These are phyloP conservation scores for Phymorhynchus buccinoides DNA, from an alignment of 1,140 invertebrate species.

Conservation along the genomic window DNA sequence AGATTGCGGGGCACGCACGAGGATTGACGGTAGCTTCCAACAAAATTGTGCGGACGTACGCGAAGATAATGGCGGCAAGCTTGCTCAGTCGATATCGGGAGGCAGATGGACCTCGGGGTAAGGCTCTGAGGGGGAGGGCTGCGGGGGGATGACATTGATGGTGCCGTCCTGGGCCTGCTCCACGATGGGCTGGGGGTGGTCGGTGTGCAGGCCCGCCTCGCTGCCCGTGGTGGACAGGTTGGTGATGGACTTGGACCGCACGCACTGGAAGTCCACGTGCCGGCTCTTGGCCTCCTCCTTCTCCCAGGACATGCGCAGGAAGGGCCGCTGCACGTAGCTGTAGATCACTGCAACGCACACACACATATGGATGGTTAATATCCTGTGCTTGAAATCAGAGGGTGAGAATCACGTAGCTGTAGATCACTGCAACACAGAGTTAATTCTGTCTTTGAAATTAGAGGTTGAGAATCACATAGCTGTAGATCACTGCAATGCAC, in stretches of 20 bases:
- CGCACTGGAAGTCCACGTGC: conserved; percentile 94
- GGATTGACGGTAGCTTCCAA: too few species aligned
- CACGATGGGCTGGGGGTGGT: conserved; percentile 89
- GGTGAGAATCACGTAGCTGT: too few species aligned
- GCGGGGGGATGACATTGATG: conserved; percentile 69
- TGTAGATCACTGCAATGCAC: too few species aligned
- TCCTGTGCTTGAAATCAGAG: too few species aligned
- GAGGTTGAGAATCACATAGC: too few species aligned
- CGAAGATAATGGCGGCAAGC: too few species aligned
- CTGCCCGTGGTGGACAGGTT: conserved; percentile 67
- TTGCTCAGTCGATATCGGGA: conserved; percentile 57
- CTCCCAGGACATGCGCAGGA: conserved; percentile 99
- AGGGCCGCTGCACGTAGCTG: conserved; percentile 99
- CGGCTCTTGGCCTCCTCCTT: conserved; percentile 99
- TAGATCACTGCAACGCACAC: conserved; percentile 94
- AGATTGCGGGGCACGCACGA: too few species aligned
- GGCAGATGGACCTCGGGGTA: conserved; percentile 72
- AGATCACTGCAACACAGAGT: too few species aligned
- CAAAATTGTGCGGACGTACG: too few species aligned
- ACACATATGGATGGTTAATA: too few species aligned
- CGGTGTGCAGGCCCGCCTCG: conserved; percentile 69
- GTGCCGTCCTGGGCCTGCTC: conserved; percentile 64
- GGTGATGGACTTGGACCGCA: conserved; percentile 74
- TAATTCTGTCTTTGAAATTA: too few species aligned
- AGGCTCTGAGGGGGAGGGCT: conserved; percentile 72